Percentiles rank a stretch among this genome's conserved stretches.
These are phyloP conservation scores for Ispidina lecontei DNA, from an alignment of 2,797 vertebrate species.

Conservation along the genomic window DNA sequence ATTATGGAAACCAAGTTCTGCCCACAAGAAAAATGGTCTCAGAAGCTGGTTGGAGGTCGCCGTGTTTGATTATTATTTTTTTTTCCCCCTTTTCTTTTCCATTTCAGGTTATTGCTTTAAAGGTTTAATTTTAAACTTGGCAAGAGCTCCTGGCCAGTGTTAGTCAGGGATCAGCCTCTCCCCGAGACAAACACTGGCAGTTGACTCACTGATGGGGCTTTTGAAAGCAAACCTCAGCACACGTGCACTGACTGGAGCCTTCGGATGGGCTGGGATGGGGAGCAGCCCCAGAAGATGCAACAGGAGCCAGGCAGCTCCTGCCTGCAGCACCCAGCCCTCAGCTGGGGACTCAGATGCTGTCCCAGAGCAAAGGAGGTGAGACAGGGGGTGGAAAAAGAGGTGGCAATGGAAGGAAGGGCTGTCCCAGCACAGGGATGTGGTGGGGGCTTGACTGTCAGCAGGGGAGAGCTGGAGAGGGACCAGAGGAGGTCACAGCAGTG, in stretches of 20 bases:
- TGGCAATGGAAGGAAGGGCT: neutral
- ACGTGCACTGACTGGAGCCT: neutral
- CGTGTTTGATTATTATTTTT: neutral
- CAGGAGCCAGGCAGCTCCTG: neutral
- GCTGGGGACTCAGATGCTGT: too few relatives aligned
- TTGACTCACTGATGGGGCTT: neutral
- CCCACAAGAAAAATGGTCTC: neutral
- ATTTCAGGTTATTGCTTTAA: neutral
- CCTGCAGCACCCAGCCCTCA: neutral
- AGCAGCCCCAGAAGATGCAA: neutral
- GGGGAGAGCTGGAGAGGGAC: too few relatives aligned
- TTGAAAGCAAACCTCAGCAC: neutral
- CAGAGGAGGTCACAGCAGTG: too few relatives aligned
- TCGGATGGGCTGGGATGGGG: accelerated
- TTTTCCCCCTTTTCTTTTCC: neutral
- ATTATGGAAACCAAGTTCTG: neutral
- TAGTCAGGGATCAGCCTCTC: neutral
- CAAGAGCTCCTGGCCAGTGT: neutral
- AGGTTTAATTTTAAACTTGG: neutral
- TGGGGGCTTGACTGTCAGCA: too few relatives aligned
- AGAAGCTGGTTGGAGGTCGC: neutral
- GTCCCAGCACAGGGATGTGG: accelerated
- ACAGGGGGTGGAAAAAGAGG: neutral
- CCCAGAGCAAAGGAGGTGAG: neutral
- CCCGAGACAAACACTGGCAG: neutral